Evolutionary conservation across 2,888 invertebrate genomes (phyloP).

Genomic region (Calameuta filiformis): DNA sequence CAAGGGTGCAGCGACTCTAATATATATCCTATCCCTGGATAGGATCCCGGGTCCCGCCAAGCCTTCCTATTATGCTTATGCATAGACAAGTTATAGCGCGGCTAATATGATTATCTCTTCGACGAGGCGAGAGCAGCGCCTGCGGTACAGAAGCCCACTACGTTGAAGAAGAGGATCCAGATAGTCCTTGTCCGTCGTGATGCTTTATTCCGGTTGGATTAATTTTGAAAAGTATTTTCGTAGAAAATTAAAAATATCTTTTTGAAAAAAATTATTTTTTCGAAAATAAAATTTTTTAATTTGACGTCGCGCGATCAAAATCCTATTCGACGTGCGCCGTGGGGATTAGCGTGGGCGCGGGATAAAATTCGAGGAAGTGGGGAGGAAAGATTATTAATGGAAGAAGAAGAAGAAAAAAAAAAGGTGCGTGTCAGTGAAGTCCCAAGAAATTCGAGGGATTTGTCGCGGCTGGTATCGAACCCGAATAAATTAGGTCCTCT

Average conservation of each 20-base stretch:
- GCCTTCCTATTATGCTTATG: slow-evolving; percentile 61
- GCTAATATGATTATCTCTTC: slow-evolving; percentile 65
- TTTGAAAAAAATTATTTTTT: no score
- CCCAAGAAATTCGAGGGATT: slow-evolving; percentile 52
- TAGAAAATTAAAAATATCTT: no score
- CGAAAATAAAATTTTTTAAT: no score
- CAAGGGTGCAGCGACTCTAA: slow-evolving; percentile 48
- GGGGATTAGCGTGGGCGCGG: neutral
- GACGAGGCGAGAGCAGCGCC: slow-evolving; percentile 38
- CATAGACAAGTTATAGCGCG: slow-evolving; percentile 63
- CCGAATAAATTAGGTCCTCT: slow-evolving; percentile 81
- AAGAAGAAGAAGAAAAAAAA: neutral
- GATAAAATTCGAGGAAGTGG: slow-evolving; percentile 12
- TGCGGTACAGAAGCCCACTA: neutral
- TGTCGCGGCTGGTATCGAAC: slow-evolving; percentile 64
- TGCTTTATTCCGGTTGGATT: neutral
- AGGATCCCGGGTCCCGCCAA: slow-evolving; percentile 49
- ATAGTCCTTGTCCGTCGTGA: neutral
- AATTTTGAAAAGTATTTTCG: neutral
- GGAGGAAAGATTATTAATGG: slow-evolving; percentile 31
- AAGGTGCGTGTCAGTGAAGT: slow-evolving; percentile 20
- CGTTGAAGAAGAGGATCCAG: neutral
- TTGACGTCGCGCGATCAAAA: neutral
- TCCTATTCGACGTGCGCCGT: neutral
- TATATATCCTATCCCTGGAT: slow-evolving; percentile 56